Evolutionary conservation across 2,888 invertebrate genomes (phyloP).

Genomic region (Antheraea assamensis): DNA sequence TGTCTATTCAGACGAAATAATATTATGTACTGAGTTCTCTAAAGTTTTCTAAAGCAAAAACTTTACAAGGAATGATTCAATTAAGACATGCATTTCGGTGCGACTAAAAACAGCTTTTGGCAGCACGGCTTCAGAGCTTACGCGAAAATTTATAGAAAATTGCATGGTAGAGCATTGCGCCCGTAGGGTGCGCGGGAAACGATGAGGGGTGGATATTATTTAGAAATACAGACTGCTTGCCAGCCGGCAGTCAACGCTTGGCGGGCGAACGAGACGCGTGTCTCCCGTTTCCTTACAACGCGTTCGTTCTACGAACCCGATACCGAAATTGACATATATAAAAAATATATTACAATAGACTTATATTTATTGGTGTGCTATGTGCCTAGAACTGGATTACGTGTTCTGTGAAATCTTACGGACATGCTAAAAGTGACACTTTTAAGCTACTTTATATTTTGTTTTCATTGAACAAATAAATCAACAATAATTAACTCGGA

Average conservation of each 20-base stretch:
- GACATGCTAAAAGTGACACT: constrained; percentile 51
- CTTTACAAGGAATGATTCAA: constrained; percentile 64
- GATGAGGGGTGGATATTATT: constrained; percentile 73
- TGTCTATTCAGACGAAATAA: not conserved
- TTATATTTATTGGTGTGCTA: constrained; percentile 52
- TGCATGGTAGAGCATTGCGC: constrained; percentile 76
- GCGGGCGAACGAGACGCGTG: constrained; percentile 61
- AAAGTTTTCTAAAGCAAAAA: not conserved
- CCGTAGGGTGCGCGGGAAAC: constrained; percentile 66
- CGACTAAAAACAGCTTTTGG: constrained; percentile 77
- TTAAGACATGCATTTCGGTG: constrained; percentile 62
- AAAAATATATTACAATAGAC: constrained; percentile 59
- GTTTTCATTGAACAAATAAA: constrained; percentile 57
- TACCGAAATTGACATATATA: constrained; percentile 65
- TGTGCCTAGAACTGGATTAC: constrained; percentile 69
- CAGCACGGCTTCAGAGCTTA: constrained; percentile 76
- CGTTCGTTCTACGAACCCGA: constrained; percentile 55
- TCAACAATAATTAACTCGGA: constrained; percentile 50
- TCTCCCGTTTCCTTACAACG: constrained; percentile 44
- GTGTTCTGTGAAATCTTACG: constrained; percentile 55
- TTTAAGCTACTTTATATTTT: constrained; percentile 33
- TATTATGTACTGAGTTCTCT: not conserved
- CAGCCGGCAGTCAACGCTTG: constrained; percentile 68
- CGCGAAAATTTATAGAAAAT: constrained; percentile 81
- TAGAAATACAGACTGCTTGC: constrained; percentile 66